Percentiles rank a stretch among this genome's conserved stretches.
phyloP scores from a whole-genome alignment of 2,797 vertebrate species.

The Alcedo quadribrachys region DNA sequence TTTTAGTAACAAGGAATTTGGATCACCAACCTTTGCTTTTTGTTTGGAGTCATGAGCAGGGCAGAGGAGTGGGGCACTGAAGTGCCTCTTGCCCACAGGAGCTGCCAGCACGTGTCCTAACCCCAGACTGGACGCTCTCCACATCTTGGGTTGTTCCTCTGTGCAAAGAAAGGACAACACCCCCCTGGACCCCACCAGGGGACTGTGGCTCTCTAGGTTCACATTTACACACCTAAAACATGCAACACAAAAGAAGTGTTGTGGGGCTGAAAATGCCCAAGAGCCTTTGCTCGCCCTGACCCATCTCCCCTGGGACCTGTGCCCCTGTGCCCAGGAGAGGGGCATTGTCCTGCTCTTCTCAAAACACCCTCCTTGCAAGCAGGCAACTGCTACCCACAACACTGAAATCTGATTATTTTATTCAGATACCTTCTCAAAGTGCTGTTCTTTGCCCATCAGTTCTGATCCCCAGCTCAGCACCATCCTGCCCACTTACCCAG shows the following conservation, averaged over 20 bases:
- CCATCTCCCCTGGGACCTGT: background rate
- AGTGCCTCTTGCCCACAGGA: rapidly evolving
- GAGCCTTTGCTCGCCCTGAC: background rate
- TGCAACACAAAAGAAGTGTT: background rate
- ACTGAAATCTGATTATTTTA: too few species aligned
- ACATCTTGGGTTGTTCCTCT: background rate
- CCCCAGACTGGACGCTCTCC: background rate
- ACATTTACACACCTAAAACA: background rate
- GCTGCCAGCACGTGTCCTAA: background rate
- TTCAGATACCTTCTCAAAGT: background rate
- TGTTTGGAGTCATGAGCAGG: rapidly evolving
- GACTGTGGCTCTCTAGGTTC: background rate
- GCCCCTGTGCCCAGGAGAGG: background rate
- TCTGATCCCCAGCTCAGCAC: background rate
- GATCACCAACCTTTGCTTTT: rapidly evolving
- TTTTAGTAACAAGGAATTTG: background rate
- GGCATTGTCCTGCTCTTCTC: too few species aligned
- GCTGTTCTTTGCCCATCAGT: rapidly evolving
- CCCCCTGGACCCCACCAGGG: rapidly evolving
- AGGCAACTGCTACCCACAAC: background rate
- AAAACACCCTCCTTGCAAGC: background rate
- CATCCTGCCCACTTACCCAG: rapidly evolving
- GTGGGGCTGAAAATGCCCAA: background rate
- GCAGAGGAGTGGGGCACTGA: rapidly evolving
- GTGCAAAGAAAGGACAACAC: rapidly evolving